phyloP scores from a whole-genome alignment of 2,797 vertebrate species.

The Capromys pilorides region DNA sequence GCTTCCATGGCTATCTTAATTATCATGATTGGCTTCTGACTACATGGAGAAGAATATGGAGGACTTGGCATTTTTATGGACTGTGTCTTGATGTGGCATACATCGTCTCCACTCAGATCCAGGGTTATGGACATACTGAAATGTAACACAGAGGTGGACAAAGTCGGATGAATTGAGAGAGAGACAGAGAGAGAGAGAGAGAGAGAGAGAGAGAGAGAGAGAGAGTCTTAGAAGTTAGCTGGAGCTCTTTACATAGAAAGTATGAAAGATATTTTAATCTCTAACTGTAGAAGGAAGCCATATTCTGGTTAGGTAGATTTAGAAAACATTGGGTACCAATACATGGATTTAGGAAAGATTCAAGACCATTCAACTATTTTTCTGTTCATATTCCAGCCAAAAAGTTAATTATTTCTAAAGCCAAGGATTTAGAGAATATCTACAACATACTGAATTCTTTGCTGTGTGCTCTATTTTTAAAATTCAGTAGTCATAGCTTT shows the following conservation, averaged over 20 bases:
- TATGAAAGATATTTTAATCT: neutral
- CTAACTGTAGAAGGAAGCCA: neutral
- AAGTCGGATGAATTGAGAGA: neutral
- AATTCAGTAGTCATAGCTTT: neutral
- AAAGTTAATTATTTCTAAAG: constrained; percentile 7
- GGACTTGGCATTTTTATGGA: neutral
- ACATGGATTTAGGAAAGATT: neutral
- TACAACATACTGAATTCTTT: neutral
- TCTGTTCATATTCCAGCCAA: neutral
- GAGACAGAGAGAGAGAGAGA: neutral
- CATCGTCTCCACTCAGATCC: neutral
- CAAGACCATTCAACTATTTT: neutral
- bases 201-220: neutral
- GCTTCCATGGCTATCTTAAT: neutral
- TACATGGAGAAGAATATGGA: neutral
- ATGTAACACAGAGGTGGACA: neutral
- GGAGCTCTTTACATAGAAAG: neutral
- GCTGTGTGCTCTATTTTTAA: neutral
- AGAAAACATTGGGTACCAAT: neutral
- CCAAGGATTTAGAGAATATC: constrained; percentile 9
- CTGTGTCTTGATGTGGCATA: neutral
- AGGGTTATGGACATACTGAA: neutral
- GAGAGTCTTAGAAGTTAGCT: neutral
- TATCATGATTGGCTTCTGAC: neutral
- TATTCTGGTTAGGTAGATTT: neutral